Evolutionary conservation across 2,113 vertebrate genomes (phyloP).

Genomic region (Ahaetulla prasina): DNA sequence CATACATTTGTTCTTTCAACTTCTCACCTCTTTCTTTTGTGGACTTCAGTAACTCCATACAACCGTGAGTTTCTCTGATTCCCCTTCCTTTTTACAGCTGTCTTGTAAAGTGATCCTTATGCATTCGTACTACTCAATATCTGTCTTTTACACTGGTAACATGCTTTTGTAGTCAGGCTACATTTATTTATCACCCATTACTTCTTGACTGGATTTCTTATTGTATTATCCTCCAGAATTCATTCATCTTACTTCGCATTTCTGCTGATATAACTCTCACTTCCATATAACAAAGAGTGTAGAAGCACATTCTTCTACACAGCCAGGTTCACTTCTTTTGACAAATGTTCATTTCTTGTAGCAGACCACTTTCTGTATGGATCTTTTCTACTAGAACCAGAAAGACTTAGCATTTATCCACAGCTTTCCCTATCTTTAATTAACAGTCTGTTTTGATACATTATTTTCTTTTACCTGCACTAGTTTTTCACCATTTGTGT

Average conservation of each 20-base stretch:
- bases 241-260: neutral
- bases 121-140: neutral
- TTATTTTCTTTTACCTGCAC: neutral
- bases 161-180: neutral
- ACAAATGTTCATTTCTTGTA: neutral
- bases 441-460: neutral
- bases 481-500: neutral
- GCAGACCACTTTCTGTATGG: neutral
- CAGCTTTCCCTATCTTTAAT: neutral
- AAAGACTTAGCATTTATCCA: neutral
- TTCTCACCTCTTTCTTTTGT: neutral
- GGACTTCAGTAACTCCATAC: neutral
- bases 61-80: neutral
- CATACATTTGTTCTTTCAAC: neutral
- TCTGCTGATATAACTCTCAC: neutral
- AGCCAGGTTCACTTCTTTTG: neutral
- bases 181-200: neutral
- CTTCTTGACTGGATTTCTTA: neutral
- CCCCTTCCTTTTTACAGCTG: neutral
- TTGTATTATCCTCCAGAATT: neutral
- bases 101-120: neutral
- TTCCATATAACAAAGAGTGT: neutral
- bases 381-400: neutral
- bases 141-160: neutral
- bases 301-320: neutral